phyloP scores from a whole-genome alignment of 2,113 vertebrate species.

The Patagioenas fasciata region DNA sequence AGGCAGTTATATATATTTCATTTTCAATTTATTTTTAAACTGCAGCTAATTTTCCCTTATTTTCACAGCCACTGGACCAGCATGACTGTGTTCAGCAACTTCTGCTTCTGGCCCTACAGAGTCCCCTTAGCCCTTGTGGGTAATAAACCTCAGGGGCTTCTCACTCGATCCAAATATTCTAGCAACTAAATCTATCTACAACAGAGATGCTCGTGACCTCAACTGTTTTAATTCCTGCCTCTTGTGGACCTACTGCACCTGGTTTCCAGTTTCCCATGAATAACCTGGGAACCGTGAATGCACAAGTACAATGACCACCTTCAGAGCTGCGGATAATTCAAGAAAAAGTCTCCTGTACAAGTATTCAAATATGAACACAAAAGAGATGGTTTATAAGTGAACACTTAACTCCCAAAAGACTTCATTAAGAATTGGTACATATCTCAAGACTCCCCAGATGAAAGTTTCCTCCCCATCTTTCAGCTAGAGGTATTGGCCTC shows the following conservation, averaged over 20 bases:
- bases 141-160: neutral
- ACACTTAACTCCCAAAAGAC: neutral
- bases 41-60: neutral
- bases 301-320: neutral
- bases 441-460: neutral
- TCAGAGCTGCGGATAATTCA: neutral
- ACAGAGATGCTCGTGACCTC: neutral
- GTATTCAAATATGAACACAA: neutral
- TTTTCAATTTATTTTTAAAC: neutral
- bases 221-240: neutral
- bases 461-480: neutral
- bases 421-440: accelerated
- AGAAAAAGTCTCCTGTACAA: neutral
- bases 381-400: neutral
- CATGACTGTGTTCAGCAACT: neutral
- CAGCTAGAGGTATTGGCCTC: neutral
- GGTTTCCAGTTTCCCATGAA: neutral
- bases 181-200: neutral
- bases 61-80: neutral
- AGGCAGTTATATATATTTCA: neutral
- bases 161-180: accelerated
- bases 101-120: neutral
- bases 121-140: neutral
- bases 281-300: neutral
- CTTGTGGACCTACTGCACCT: neutral